Base-by-base conservation (phyloP, 2,888 invertebrate species). In the Andrena minutula region DNA sequence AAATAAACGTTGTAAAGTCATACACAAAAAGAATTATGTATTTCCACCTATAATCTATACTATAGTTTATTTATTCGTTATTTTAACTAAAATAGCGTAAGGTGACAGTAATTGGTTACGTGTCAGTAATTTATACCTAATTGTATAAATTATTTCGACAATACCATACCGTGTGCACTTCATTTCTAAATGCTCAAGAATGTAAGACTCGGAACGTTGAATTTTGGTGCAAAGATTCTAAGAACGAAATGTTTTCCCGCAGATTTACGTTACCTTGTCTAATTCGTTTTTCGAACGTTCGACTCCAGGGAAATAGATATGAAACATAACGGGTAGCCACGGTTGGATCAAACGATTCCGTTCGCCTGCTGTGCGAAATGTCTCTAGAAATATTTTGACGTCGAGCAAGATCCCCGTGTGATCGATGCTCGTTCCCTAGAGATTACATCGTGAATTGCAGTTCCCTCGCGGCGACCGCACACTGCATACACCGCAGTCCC, bases 351-450 rank as follows among this genome's bases (percentile, higher is more conserved):
- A 72, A 76, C 71, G 77, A 83, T 70, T 77, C 32, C 65, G 61
- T 60, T 63, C 78, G 75, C 66, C 75, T 53, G 79, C 68, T 77
- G 78, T 72, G 84, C 84, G 84, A 83, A 80, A 79, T 84, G 81
- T 79, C 82, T 75, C 72, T 86, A 88, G 90, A 92, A 93, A 93
- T 93, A 93, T 93, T 93, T 93, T 93, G 93, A 93, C 92, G 90
- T 86, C 79, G 75, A 75, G 87, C 86, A 90, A 91, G 90, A 91
- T 89, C 87, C 84, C 83, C 83, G 84, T 83, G 83, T 93, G 93
- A 93, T 93, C 92, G 93, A 93, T 93, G 92, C 90, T 81, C 89
- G 86, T 85, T 92, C 93, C 92, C 92, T 79, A 65, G 92, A 91
- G 93, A 92, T 92, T 92, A 89, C 90, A 88, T 86, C 85, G 87